A percentile compares a stretch with the other conserved stretches of the same genome.
Conservation (phyloP, 2,113 vertebrate species). For the Poicephalus meyeri region DNA sequence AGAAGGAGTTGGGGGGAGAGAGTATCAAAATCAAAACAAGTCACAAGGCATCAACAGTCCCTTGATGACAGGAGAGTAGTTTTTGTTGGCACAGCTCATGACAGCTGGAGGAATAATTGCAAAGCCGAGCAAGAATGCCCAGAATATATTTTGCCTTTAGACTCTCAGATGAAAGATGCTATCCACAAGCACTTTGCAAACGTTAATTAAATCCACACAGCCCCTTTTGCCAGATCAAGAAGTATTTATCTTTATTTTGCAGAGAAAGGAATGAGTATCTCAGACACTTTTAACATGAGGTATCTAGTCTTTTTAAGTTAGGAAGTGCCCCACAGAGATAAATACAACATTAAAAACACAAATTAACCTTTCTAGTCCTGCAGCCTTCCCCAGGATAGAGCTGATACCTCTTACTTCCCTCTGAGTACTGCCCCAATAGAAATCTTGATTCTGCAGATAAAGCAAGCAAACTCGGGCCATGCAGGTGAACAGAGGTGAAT, state of each 20-base stretch:
- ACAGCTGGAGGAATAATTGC: slow-evolving; percentile 61
- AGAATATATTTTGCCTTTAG: slow-evolving; percentile 29
- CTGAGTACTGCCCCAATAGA: not conserved
- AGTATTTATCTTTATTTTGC: slow-evolving; percentile 14
- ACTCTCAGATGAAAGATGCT: slow-evolving; percentile 54
- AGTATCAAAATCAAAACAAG: slow-evolving; percentile 42
- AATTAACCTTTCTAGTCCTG: not conserved
- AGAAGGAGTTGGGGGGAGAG: not conserved
- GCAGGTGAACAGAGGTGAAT: not conserved
- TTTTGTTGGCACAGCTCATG: slow-evolving; percentile 33
- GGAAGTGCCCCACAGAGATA: not conserved
- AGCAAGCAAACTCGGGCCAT: not conserved
- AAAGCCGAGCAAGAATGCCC: slow-evolving; percentile 1
- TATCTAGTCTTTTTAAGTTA: not conserved
- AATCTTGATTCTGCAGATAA: not conserved
- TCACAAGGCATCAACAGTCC: slow-evolving; percentile 38
- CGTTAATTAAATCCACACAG: slow-evolving; percentile 61
- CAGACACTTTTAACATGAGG: not conserved
- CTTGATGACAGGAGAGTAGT: slow-evolving; percentile 45
- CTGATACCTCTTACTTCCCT: not conserved
- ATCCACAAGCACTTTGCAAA: slow-evolving; percentile 37
- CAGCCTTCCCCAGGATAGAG: not conserved
- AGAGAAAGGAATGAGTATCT: not conserved
- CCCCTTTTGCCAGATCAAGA: slow-evolving; percentile 31
- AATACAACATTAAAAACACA: not conserved